Percentiles rank a stretch among this genome's conserved stretches.
phyloP scores from a whole-genome alignment of 2,113 vertebrate genomes.

The Pao palembangensis region DNA sequence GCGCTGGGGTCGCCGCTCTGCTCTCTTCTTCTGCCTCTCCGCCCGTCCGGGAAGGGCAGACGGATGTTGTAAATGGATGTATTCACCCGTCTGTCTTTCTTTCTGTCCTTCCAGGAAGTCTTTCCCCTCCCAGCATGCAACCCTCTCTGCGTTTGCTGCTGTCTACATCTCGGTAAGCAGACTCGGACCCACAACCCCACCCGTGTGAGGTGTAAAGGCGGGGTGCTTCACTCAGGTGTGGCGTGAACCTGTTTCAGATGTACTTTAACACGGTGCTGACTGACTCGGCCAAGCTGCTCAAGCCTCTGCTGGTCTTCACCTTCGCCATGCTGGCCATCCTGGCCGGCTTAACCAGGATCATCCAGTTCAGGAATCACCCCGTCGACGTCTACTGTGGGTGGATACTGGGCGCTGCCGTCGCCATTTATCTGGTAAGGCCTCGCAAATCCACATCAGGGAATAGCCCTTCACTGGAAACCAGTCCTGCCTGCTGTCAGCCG shows the following conservation, averaged over 20 bases:
- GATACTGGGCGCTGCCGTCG: constrained; percentile 91
- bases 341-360: constrained; percentile 91
- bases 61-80: not conserved
- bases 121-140: constrained; percentile 77
- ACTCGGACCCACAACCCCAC: not conserved
- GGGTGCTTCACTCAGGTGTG: too few species aligned
- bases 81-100: not conserved
- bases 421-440: constrained; percentile 88
- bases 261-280: constrained; percentile 97
- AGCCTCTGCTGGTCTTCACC: constrained; percentile 92
- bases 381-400: constrained; percentile 97
- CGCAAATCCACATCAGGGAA: not conserved
- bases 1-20: too few species aligned
- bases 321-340: constrained; percentile 94
- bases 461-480: too few species aligned
- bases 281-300: constrained; percentile 94
- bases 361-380: constrained; percentile 95
- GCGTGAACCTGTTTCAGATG: constrained; percentile 79
- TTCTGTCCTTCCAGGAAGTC: constrained; percentile 65
- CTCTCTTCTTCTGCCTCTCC: too few species aligned
- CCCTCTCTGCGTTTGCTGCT: constrained; percentile 74
- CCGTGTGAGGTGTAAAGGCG: too few species aligned
- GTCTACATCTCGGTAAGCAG: constrained; percentile 76
- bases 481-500: too few species aligned
- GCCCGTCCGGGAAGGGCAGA: too few species aligned